Percentiles rank a stretch among this genome's conserved stretches.
Evolutionary conservation across 2,888 invertebrate genomes (phyloP).

Genomic region (Chrysomela aeneicollis): DNA sequence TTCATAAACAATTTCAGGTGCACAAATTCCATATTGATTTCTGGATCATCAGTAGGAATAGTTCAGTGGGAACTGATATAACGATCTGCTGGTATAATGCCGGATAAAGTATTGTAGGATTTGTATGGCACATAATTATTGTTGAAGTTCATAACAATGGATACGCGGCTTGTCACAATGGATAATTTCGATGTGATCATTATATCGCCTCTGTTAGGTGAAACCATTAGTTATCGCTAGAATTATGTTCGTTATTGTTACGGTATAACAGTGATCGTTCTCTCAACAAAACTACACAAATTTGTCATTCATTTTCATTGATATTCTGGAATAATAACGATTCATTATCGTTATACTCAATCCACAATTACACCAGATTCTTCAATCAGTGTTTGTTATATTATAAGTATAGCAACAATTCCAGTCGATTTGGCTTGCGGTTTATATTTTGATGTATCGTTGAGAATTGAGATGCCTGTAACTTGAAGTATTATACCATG

Average conservation of each 20-base stretch:
- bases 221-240: neutral
- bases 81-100: neutral
- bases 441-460: no score
- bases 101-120: slow-evolving; percentile 1
- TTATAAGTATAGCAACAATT: no score
- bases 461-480: no score
- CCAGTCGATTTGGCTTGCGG: no score
- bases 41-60: neutral
- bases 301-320: no score
- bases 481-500: no score
- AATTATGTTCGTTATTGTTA: neutral
- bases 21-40: neutral
- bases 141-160: neutral
- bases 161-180: neutral
- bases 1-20: neutral
- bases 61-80: neutral
- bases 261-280: no score
- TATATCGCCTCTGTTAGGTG: neutral
- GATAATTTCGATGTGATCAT: neutral
- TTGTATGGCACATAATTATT: neutral
- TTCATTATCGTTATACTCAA: no score
- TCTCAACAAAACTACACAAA: no score
- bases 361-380: no score
- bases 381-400: no score
- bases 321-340: no score